These are phyloP conservation scores for Aphis gossypii DNA, from an alignment of 1,140 invertebrate species.

Conservation along the genomic window DNA sequence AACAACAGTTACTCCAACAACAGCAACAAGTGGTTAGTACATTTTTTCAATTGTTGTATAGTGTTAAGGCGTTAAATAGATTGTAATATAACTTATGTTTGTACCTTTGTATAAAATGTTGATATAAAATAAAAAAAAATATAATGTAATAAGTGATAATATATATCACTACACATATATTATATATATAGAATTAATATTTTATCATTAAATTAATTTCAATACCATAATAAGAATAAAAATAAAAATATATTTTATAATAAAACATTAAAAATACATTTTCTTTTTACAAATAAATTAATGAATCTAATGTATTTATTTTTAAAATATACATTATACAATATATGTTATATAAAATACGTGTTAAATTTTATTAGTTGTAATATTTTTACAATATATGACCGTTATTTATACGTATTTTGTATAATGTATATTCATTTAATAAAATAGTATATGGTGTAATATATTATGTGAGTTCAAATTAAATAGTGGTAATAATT, in stretches of 20 bases:
- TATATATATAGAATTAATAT: neutral
- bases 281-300: neutral
- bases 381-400: neutral
- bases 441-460: neutral
- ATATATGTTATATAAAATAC: neutral
- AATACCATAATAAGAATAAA: neutral
- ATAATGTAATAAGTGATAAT: neutral
- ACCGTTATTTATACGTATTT: neutral
- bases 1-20: conserved; percentile 73
- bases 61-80: neutral
- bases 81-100: neutral
- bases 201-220: neutral
- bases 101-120: neutral
- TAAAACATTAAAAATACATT: neutral
- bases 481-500: neutral
- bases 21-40: conserved; percentile 74
- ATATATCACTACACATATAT: too few relatives aligned
- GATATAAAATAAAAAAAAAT: neutral
- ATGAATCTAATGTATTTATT: neutral
- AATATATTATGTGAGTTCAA: neutral
- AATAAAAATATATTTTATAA: too few relatives aligned
- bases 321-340: neutral
- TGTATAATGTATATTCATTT: neutral
- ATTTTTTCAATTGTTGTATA: neutral
- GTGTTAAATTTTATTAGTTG: neutral